Percentiles rank a stretch among this genome's conserved stretches.
Conservation (phyloP, 1,140 invertebrate genomes). For the Magallana angulata region DNA sequence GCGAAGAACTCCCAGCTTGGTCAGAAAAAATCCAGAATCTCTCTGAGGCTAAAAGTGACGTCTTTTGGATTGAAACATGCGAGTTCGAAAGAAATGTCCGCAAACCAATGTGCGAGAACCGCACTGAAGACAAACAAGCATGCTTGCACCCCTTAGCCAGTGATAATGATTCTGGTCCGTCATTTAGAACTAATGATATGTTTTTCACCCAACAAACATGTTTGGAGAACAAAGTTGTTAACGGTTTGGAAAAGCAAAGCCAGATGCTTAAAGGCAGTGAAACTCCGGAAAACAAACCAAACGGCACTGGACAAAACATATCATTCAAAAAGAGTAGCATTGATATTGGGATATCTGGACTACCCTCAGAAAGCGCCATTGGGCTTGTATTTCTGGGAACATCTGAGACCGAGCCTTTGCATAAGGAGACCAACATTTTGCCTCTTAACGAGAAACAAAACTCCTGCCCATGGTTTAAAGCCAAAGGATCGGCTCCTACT, state of each 20-base stretch:
- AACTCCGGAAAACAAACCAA: too few relatives aligned
- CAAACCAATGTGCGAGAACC: neutral
- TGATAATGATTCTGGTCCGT: too few relatives aligned
- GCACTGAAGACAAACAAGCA: neutral
- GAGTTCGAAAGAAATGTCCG: constrained; percentile 16
- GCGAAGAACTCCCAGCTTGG: constrained; percentile 30
- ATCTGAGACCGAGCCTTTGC: neutral
- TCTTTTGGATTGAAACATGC: neutral
- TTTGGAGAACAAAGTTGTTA: too few relatives aligned
- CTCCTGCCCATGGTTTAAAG: neutral
- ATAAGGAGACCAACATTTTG: neutral
- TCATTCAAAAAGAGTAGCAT: neutral
- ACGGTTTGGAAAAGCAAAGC: too few relatives aligned
- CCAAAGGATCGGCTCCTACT: neutral
- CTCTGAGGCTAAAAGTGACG: neutral
- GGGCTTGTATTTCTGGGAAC: neutral
- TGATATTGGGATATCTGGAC: neutral
- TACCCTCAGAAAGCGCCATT: neutral
- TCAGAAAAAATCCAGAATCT: neutral
- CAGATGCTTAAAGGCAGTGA: too few relatives aligned
- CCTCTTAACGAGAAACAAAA: neutral
- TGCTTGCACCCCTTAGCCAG: neutral
- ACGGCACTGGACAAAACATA: neutral
- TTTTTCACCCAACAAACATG: too few relatives aligned
- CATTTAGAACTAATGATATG: too few relatives aligned